These are phyloP conservation scores for Hylaeus volcanicus DNA, from an alignment of 1,140 invertebrate genomes.

Conservation along the genomic window DNA sequence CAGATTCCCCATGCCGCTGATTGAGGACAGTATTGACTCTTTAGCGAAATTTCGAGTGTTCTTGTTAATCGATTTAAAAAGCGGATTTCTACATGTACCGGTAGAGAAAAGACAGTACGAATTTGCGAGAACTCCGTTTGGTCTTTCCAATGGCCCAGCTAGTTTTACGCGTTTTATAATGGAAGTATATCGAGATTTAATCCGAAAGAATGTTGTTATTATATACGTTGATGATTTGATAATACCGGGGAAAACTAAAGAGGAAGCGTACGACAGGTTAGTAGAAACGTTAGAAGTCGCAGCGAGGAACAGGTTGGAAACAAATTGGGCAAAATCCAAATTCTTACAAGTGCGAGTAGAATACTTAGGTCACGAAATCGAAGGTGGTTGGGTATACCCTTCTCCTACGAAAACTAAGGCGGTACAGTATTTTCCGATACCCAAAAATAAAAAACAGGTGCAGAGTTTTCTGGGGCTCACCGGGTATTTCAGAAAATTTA, in stretches of 20 bases:
- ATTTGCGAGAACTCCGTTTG: slow-evolving; percentile 70
- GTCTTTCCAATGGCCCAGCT: slow-evolving; percentile 64
- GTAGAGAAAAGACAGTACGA: slow-evolving; percentile 57
- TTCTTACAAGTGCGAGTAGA: slow-evolving; percentile 2
- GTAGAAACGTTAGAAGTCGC: background rate
- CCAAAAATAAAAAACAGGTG: slow-evolving; percentile 1
- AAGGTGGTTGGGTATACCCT: background rate
- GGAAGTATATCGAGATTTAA: slow-evolving; percentile 56
- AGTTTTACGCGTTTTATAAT: slow-evolving; percentile 70
- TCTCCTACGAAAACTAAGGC: background rate
- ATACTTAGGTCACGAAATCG: slow-evolving; percentile 5
- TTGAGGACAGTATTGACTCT: slow-evolving; percentile 26
- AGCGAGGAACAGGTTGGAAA: background rate
- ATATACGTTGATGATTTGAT: slow-evolving; percentile 31
- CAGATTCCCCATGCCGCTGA: slow-evolving; percentile 32
- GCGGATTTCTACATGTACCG: slow-evolving; percentile 33
- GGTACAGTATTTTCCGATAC: background rate
- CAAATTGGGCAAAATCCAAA: slow-evolving; percentile 6
- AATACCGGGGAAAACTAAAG: background rate
- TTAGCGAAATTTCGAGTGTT: slow-evolving; percentile 18
- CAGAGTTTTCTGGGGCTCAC: slow-evolving; percentile 6
- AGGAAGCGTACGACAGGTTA: slow-evolving; percentile 2
- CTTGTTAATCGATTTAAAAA: slow-evolving; percentile 20
- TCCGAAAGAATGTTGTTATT: slow-evolving; percentile 30
- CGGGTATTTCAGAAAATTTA: slow-evolving; percentile 24